A percentile compares a stretch with the other conserved stretches of the same genome.
Conservation (phyloP, 2,113 vertebrate genomes). For the Peromyscus californicus region DNA sequence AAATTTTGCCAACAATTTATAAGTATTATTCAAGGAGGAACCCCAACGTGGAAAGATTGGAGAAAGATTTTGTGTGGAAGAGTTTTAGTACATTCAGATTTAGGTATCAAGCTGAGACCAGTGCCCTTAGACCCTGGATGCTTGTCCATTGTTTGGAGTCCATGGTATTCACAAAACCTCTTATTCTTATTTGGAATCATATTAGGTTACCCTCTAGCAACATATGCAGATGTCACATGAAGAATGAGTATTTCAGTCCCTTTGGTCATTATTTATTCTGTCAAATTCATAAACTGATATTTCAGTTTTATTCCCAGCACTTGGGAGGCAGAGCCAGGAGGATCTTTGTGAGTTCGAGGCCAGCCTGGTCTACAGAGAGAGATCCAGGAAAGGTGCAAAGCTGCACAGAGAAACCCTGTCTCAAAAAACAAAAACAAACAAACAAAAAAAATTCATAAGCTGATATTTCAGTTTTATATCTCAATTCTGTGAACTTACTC, state of each 20-base stretch:
- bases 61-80: not conserved
- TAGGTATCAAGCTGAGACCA: not conserved
- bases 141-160: not conserved
- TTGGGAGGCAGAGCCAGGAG: too few species aligned
- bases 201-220: not conserved
- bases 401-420: too few species aligned
- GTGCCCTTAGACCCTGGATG: not conserved
- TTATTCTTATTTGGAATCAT: not conserved
- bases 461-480: constrained; percentile 1
- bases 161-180: not conserved
- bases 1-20: not conserved
- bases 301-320: constrained; percentile 23
- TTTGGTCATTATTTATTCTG: not conserved
- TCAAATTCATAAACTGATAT: constrained; percentile 22
- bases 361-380: too few species aligned
- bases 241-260: not conserved
- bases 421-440: too few species aligned
- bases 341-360: too few species aligned
- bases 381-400: too few species aligned
- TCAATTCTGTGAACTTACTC: not conserved
- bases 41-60: not conserved
- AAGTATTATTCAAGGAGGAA: not conserved
- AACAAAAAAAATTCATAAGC: constrained; percentile 41
- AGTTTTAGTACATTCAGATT: not conserved
- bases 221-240: not conserved